Evolutionary conservation across 2,797 vertebrate species (phyloP).

Genomic region (Sorex maritimensis): DNA sequence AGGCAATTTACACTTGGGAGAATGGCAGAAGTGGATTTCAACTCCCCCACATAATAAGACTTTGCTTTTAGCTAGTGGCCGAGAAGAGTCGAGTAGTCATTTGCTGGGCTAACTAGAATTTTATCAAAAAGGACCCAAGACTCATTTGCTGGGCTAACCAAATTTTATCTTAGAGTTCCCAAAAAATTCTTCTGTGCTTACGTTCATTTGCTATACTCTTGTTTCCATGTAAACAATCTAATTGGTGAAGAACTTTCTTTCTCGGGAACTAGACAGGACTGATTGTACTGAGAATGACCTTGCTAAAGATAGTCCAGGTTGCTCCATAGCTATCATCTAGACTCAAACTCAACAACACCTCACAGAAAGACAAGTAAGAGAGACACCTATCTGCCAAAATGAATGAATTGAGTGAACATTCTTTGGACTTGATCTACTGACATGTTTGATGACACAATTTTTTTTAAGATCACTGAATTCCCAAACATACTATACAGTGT

Average conservation of each 20-base stretch:
- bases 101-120: too few relatives aligned
- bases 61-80: not conserved
- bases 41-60: not conserved
- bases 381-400: not conserved
- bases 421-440: conserved; percentile 33
- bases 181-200: conserved; percentile 12
- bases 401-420: conserved; percentile 37
- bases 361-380: not conserved
- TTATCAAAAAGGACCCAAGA: not conserved
- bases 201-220: not conserved
- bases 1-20: conserved; percentile 1
- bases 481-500: not conserved
- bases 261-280: conserved; percentile 20
- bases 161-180: not conserved
- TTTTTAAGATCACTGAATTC: not conserved
- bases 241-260: conserved; percentile 21
- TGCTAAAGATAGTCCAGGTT: not conserved
- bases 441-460: not conserved
- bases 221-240: not conserved
- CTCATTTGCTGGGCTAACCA: too few relatives aligned
- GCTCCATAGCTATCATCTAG: not conserved
- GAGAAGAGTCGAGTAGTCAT: not conserved
- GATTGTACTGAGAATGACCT: not conserved
- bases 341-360: conserved; percentile 22
- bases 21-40: not conserved